Evolutionary conservation across 2,797 vertebrate genomes (phyloP).

Genomic region (Cyclura pinguis): DNA sequence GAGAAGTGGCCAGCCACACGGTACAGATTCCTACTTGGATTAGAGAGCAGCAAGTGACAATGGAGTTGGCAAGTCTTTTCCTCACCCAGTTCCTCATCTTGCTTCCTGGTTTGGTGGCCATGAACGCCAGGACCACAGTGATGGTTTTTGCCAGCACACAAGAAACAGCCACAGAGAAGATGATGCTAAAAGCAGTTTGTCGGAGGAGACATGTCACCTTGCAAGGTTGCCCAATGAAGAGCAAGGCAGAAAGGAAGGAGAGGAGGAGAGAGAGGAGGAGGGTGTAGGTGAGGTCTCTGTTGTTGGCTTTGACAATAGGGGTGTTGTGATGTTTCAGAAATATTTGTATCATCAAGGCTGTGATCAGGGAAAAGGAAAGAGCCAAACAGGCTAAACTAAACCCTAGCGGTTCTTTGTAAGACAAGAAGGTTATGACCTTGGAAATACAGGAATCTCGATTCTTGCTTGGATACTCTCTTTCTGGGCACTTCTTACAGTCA

Average conservation of each 20-base stretch:
- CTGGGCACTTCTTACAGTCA: slow-evolving; percentile 9
- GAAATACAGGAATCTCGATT: not conserved
- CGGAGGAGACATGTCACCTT: no score
- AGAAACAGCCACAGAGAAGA: no score
- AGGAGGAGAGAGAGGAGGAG: no score
- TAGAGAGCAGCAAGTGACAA: not conserved
- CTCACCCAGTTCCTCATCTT: not conserved
- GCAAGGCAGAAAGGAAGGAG: no score
- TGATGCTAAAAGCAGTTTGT: no score
- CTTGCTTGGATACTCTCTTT: not conserved
- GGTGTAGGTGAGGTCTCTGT: no score
- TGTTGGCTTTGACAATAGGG: not conserved
- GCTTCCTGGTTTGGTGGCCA: not conserved
- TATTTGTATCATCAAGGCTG: not conserved
- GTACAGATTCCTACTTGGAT: not conserved
- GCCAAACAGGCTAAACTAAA: not conserved
- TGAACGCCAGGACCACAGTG: not conserved
- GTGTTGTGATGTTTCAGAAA: slow-evolving; percentile 1
- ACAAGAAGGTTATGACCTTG: not conserved
- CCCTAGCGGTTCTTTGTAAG: slow-evolving; percentile 1
- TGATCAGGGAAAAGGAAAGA: not conserved
- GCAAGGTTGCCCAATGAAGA: no score
- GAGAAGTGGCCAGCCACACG: not conserved
- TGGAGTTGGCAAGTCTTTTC: not conserved
- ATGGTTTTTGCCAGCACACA: no score